A percentile compares a stretch with the other conserved stretches of the same genome.
phyloP scores from a whole-genome alignment of 2,113 vertebrate species.

The Nyctibius bracteatus region DNA sequence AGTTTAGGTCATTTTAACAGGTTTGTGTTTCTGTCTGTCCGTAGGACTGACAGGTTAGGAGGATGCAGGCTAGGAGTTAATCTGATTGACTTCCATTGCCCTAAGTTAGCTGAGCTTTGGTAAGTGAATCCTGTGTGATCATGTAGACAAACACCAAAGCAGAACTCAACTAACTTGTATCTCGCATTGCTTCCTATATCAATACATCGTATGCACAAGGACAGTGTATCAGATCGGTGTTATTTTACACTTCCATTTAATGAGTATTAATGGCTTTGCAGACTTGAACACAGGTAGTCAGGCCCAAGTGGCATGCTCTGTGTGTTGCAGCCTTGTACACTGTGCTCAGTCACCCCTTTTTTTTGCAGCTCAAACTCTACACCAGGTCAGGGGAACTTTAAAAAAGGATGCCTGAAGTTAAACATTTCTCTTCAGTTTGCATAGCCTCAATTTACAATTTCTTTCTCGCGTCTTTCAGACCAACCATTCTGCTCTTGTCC shows the following conservation, averaged over 20 bases:
- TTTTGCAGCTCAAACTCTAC: background rate
- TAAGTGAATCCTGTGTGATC: background rate
- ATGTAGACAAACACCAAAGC: background rate
- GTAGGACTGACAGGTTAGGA: background rate
- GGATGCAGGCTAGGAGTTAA: background rate
- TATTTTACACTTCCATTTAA: background rate
- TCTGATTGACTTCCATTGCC: background rate
- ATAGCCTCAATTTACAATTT: background rate
- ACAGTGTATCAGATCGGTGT: background rate
- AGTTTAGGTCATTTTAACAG: background rate
- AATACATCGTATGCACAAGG: background rate
- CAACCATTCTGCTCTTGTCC: background rate
- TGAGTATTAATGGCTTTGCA: background rate
- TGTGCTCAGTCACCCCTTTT: background rate
- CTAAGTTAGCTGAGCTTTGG: background rate
- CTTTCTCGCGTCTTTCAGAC: background rate
- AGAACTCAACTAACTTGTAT: background rate
- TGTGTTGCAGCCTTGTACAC: background rate
- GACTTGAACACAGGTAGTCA: background rate
- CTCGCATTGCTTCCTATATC: rapidly evolving
- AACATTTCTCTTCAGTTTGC: background rate
- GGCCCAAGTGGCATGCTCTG: too few species aligned
- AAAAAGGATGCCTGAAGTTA: background rate
- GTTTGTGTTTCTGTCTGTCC: background rate
- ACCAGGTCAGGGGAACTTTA: background rate